Percentiles rank a stretch among this genome's conserved stretches.
Conservation (phyloP, 1,140 invertebrate genomes). For the Euschistus heros region DNA sequence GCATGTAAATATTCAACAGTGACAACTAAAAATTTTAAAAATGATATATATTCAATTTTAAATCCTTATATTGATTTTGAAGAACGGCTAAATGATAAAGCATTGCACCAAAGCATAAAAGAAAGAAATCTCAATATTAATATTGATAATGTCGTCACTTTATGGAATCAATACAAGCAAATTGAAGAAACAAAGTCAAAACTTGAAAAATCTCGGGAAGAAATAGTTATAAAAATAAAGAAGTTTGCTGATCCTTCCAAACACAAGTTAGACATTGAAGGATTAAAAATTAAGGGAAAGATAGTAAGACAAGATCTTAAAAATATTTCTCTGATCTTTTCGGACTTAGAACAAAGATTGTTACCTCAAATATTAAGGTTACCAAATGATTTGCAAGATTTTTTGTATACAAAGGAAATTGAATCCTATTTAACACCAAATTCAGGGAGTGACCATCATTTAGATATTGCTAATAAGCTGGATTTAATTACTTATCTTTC, state of each 20-base stretch:
- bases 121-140: not conserved
- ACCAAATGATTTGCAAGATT: not conserved
- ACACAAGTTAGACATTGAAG: not conserved
- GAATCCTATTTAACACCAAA: not conserved
- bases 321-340: not conserved
- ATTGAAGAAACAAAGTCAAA: not conserved
- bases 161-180: slow-evolving; percentile 3
- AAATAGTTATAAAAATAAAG: not conserved
- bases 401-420: not conserved
- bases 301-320: slow-evolving; percentile 11
- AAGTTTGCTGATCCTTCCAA: not conserved
- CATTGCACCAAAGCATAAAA: not conserved
- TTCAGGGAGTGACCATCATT: not conserved
- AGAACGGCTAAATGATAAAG: not conserved
- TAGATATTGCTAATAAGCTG: not conserved
- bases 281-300: slow-evolving; percentile 13
- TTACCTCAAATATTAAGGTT: slow-evolving; percentile 7
- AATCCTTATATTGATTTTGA: slow-evolving; percentile 12
- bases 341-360: slow-evolving; percentile 10
- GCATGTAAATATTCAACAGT: no score
- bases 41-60: not conserved
- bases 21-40: not conserved
- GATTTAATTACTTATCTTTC: slow-evolving; percentile 9
- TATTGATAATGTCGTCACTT: not conserved
- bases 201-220: not conserved